Evolutionary conservation across 2,888 invertebrate species (phyloP).

Genomic region (Limnephilus lunatus): DNA sequence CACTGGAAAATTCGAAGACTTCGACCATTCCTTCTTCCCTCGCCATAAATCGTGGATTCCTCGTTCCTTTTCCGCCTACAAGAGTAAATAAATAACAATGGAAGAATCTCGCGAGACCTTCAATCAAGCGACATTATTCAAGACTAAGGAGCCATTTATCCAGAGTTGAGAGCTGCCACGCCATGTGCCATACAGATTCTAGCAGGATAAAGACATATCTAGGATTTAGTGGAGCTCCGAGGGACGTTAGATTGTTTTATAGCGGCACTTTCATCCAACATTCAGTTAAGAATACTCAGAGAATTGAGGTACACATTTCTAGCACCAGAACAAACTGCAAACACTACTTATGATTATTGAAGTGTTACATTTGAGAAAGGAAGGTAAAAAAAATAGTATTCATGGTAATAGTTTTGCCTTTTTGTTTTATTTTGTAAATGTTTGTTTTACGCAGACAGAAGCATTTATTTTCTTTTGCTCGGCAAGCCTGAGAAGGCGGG

Average conservation of each 20-base stretch:
- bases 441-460: neutral
- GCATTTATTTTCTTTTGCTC: neutral
- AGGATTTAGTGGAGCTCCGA: neutral
- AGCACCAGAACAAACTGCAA: neutral
- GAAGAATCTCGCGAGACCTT: neutral
- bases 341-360: neutral
- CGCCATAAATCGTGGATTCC: neutral
- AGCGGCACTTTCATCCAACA: neutral
- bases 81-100: neutral
- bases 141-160: neutral
- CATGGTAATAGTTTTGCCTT: neutral
- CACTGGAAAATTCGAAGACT: neutral
- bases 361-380: neutral
- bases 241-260: neutral
- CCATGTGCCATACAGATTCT: neutral
- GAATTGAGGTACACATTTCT: neutral
- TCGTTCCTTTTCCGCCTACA: neutral
- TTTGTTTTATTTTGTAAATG: neutral
- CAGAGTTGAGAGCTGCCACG: neutral
- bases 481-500: neutral
- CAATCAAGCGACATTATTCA: neutral
- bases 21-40: neutral
- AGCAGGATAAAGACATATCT: neutral
- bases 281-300: neutral
- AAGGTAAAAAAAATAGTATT: neutral